Evolutionary conservation across 2,113 vertebrate species (phyloP).

Genomic region (Mesembrinibis cayennensis): DNA sequence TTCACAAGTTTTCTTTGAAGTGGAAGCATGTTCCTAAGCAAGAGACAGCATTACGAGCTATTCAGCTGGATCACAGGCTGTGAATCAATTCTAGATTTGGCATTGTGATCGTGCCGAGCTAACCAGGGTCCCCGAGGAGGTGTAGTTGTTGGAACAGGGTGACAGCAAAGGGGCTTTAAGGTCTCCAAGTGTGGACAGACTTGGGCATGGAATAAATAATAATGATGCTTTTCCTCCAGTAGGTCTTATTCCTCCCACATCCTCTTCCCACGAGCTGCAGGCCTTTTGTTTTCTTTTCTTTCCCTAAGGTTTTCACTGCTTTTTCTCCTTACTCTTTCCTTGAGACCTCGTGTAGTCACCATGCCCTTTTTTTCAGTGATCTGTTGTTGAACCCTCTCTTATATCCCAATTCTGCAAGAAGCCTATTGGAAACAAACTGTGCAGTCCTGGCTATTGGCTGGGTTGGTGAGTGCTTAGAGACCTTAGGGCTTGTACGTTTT

Average conservation of each 20-base stretch:
- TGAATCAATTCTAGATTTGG: background rate
- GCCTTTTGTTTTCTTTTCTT: background rate
- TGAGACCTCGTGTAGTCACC: background rate
- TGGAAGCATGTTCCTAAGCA: background rate
- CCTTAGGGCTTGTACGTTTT: background rate
- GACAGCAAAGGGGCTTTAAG: background rate
- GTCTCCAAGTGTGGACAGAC: background rate
- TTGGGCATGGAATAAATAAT: background rate
- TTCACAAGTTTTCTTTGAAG: conserved; percentile 6
- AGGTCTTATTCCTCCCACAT: background rate
- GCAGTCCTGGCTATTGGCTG: background rate
- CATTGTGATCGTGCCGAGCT: background rate
- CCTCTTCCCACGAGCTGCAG: background rate
- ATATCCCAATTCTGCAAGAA: background rate
- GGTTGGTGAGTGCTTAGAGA: background rate
- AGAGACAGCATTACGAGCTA: background rate
- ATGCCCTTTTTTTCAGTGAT: background rate
- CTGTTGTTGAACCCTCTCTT: background rate
- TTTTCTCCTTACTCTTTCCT: background rate
- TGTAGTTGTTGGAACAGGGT: background rate
- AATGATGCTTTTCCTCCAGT: background rate
- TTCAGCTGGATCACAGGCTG: background rate
- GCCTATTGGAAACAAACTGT: background rate
- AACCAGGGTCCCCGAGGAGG: background rate
- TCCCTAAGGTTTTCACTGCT: background rate